phyloP scores from a whole-genome alignment of 2,888 invertebrate species.

The Chironomus tentans region DNA sequence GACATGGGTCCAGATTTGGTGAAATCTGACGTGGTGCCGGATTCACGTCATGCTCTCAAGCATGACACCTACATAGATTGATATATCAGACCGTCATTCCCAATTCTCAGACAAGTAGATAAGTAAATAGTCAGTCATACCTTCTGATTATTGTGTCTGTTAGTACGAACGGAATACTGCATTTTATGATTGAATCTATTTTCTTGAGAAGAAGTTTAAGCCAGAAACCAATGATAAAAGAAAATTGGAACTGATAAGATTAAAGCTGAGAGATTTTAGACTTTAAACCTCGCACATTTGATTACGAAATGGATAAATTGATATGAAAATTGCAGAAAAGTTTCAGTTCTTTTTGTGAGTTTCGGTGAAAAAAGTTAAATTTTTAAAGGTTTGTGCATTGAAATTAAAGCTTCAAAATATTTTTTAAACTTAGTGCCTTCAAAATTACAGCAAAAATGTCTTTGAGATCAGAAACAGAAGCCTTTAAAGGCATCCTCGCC shows the following conservation, averaged over 20 bases:
- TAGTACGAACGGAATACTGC: too few relatives aligned
- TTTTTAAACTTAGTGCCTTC: neutral
- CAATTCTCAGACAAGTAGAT: too few relatives aligned
- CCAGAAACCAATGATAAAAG: neutral
- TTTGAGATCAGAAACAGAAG: conserved; percentile 6
- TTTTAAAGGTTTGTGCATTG: neutral
- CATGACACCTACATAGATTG: too few relatives aligned
- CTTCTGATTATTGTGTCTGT: too few relatives aligned
- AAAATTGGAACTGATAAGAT: neutral
- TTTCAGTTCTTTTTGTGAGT: neutral
- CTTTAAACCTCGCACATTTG: neutral
- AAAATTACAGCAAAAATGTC: neutral
- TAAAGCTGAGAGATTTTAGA: neutral
- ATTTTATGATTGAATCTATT: too few relatives aligned
- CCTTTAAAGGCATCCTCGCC: conserved; percentile 28
- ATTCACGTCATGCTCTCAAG: too few relatives aligned
- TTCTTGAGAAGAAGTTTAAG: neutral
- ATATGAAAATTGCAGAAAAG: neutral
- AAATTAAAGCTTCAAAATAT: neutral
- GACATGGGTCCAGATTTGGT: too few relatives aligned
- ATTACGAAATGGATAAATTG: neutral
- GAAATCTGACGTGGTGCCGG: too few relatives aligned
- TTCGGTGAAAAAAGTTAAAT: neutral
- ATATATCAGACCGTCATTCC: too few relatives aligned
- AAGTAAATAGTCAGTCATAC: too few relatives aligned